Evolutionary conservation across 2,113 vertebrate genomes (phyloP).

Genomic region (Phrynocephalus versicolor): DNA sequence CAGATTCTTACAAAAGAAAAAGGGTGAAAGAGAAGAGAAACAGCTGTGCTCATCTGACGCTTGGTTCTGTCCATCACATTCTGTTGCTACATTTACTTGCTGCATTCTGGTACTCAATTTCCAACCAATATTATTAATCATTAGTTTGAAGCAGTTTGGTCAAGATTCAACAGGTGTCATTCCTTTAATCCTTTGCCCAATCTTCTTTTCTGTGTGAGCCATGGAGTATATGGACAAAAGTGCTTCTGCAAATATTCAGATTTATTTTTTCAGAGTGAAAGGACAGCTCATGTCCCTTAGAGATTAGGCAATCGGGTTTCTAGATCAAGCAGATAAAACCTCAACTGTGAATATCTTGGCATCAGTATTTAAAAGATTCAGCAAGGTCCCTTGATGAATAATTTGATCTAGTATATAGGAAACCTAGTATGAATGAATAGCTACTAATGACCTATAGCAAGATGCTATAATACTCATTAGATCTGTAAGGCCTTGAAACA

Average conservation of each 20-base stretch:
- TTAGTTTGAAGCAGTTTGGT: not conserved
- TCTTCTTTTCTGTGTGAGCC: no score
- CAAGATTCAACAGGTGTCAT: not conserved
- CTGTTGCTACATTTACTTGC: no score
- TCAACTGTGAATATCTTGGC: not conserved
- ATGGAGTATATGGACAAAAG: not conserved
- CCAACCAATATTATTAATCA: not conserved
- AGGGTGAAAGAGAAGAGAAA: no score
- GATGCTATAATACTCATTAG: slow-evolving; percentile 17
- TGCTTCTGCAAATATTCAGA: not conserved
- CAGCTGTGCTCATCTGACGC: no score
- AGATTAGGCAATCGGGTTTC: not conserved
- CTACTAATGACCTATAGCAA: not conserved
- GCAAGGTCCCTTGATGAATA: not conserved
- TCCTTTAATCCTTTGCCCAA: not conserved
- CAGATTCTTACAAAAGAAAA: no score
- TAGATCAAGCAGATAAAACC: no score
- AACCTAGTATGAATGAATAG: slow-evolving; percentile 6
- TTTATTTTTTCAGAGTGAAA: not conserved
- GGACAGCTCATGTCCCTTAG: not conserved
- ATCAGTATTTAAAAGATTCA: not conserved
- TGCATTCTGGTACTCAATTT: no score
- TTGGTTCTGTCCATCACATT: no score
- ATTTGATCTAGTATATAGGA: not conserved
- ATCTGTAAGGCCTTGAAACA: not conserved